Conservation (phyloP, 2,888 invertebrate genomes). For the Pristionchus mayeri region DNA sequence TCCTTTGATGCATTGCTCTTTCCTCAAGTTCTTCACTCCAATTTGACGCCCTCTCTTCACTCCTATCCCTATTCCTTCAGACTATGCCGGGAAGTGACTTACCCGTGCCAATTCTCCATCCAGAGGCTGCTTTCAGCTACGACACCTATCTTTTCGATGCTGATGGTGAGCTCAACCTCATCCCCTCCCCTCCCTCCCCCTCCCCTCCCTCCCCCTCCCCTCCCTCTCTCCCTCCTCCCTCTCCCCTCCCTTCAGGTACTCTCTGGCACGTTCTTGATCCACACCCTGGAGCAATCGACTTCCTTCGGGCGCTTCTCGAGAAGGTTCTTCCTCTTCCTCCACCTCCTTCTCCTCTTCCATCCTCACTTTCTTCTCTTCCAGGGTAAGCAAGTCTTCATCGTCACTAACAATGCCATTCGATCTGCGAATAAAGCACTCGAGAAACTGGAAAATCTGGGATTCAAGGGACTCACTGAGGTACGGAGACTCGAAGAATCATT, state of each 20-base stretch:
- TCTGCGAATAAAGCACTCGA: constrained; percentile 84
- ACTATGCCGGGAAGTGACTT: neutral
- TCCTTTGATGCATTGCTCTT: neutral
- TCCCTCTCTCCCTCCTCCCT: neutral
- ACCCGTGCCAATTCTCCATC: constrained; percentile 15
- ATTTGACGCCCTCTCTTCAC: neutral
- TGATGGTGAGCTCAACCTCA: constrained; percentile 58
- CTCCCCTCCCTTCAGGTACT: neutral
- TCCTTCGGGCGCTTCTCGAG: constrained; percentile 55
- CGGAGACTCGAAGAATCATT: neutral
- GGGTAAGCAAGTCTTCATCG: constrained; percentile 89
- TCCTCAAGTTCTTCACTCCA: neutral
- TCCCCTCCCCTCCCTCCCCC: neutral
- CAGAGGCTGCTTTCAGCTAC: constrained; percentile 54
- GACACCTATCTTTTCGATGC: constrained; percentile 73
- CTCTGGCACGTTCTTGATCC: constrained; percentile 70
- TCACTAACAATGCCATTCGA: constrained; percentile 93
- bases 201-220: neutral
- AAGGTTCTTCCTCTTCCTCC: constrained; percentile 8
- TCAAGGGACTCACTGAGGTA: constrained; percentile 53
- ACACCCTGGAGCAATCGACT: constrained; percentile 68
- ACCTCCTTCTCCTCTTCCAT: no score
- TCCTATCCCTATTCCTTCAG: neutral
- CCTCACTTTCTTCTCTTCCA: no score
- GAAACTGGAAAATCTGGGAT: constrained; percentile 76